Conservation (phyloP, 2,797 vertebrate genomes). For the Anguilla pacifica region DNA sequence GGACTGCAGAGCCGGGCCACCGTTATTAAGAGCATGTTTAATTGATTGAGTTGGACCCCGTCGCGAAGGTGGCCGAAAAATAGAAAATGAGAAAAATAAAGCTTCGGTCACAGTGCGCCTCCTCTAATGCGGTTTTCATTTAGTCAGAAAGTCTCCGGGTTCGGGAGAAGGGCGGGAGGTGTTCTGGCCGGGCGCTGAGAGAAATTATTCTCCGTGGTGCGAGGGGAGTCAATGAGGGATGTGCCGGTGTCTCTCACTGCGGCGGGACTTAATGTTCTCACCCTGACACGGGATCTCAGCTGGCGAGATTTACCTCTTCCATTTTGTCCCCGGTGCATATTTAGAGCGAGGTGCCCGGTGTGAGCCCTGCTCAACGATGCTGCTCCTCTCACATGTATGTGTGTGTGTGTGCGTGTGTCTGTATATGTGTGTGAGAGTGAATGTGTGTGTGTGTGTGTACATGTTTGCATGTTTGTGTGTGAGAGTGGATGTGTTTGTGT, state of each 20-base stretch:
- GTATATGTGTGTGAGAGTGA: background rate
- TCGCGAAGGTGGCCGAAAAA: background rate
- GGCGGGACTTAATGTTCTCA: background rate
- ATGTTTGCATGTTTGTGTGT: background rate
- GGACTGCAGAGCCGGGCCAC: background rate
- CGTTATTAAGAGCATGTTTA: background rate
- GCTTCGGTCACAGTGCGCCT: background rate
- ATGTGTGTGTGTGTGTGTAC: background rate
- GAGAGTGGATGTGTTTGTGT: background rate
- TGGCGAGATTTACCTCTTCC: background rate
- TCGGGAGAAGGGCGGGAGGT: background rate
- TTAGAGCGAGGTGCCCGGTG: background rate
- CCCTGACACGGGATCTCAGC: background rate
- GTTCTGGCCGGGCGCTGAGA: background rate
- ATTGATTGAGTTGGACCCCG: background rate
- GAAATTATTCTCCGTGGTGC: background rate
- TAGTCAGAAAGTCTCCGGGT: background rate
- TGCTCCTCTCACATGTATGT: background rate
- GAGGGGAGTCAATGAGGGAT: background rate
- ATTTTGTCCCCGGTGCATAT: conserved; percentile 4
- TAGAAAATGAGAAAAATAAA: background rate
- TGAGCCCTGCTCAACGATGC: background rate
- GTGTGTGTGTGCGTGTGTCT: background rate
- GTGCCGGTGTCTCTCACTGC: background rate
- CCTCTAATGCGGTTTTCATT: background rate